These are phyloP conservation scores for Xestoiulus laeticollis DNA, from an alignment of 2,888 invertebrate species.

Conservation along the genomic window DNA sequence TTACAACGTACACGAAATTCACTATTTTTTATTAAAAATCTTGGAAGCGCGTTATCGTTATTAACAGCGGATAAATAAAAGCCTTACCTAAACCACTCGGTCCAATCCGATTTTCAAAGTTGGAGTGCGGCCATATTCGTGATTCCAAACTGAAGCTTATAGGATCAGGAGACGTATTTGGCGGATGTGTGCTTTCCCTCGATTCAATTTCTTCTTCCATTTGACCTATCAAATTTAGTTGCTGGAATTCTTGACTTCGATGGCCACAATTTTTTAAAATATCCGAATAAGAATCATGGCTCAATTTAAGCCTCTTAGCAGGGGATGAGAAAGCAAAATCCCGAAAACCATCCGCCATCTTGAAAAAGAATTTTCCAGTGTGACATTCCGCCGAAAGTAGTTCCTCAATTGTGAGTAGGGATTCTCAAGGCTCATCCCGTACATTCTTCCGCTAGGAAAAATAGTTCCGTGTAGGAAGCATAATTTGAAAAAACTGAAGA, in stretches of 20 bases:
- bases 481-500: too few relatives aligned
- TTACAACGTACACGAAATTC: background rate
- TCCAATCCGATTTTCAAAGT: background rate
- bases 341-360: slow-evolving; percentile 17
- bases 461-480: too few relatives aligned
- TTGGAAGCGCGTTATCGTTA: background rate
- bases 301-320: slow-evolving; percentile 28
- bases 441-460: background rate
- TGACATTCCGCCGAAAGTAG: background rate
- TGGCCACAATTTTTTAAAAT: background rate
- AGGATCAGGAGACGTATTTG: slow-evolving; percentile 29
- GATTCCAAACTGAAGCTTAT: background rate
- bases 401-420: background rate
- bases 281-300: slow-evolving; percentile 13
- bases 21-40: background rate
- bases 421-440: background rate
- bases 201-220: background rate
- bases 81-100: background rate
- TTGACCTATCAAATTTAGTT: background rate
- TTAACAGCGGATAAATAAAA: background rate
- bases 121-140: background rate
- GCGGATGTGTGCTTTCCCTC: background rate
- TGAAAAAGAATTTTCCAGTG: background rate
- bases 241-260: background rate
- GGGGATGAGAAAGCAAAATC: slow-evolving; percentile 13